These are phyloP conservation scores for Artibeus jamaicensis DNA, from an alignment of 2,797 vertebrate species.

Conservation along the genomic window DNA sequence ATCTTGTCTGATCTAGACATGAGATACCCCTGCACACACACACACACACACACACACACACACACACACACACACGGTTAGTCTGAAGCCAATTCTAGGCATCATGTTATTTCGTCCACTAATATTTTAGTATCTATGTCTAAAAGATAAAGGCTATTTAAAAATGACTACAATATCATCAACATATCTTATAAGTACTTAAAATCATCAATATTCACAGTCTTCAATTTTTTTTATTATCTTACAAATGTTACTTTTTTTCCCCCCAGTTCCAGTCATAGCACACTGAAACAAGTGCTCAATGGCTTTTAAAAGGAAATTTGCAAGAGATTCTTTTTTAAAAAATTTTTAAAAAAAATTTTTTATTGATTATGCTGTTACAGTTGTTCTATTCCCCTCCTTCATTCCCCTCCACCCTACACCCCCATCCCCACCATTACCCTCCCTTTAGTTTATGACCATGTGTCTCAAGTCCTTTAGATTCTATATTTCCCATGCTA, in stretches of 20 bases:
- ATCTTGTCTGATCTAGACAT: not conserved
- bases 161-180: not conserved
- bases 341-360: too few species aligned
- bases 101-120: not conserved
- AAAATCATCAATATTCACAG: not conserved
- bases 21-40: not conserved
- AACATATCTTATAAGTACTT: not conserved
- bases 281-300: not conserved
- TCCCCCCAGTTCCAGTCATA: not conserved
- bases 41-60: not conserved
- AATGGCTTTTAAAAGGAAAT: not conserved
- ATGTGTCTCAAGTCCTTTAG: too few species aligned
- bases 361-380: too few species aligned
- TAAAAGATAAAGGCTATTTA: not conserved
- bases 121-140: not conserved
- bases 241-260: not conserved
- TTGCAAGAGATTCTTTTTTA: not conserved
- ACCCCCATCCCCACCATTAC: too few species aligned
- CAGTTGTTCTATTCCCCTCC: too few species aligned
- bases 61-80: not conserved
- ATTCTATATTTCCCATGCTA: too few species aligned
- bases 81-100: not conserved
- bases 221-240: not conserved
- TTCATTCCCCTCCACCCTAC: too few species aligned
- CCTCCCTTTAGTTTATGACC: too few species aligned